phyloP scores from a whole-genome alignment of 2,113 vertebrate genomes.

The Sardina pilchardus region DNA sequence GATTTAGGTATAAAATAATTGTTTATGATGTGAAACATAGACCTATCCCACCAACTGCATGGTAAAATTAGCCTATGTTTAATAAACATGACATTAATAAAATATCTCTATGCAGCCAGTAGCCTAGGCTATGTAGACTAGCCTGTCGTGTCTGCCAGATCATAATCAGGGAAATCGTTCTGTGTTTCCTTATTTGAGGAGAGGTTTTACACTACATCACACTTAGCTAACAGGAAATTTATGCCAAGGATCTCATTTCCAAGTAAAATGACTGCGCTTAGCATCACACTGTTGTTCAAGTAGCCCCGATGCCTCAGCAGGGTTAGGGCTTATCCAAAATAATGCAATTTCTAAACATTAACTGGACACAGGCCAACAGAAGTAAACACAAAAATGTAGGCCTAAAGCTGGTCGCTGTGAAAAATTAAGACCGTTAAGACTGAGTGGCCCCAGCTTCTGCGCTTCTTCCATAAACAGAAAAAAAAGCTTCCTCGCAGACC shows the following conservation, averaged over 20 bases:
- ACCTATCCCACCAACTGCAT: not conserved
- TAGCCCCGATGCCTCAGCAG: not conserved
- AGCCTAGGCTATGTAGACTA: not conserved
- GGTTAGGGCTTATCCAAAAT: not conserved
- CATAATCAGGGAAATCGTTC: not conserved
- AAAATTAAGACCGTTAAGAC: not conserved
- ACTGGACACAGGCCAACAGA: not conserved
- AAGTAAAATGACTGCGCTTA: not conserved
- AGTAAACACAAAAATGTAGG: no score
- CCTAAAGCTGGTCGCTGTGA: not conserved
- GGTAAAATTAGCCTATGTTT: not conserved
- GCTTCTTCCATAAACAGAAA: no score
- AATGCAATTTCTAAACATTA: not conserved
- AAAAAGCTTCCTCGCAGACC: not conserved
- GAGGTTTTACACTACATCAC: not conserved
- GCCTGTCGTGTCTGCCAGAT: not conserved
- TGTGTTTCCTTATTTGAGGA: not conserved
- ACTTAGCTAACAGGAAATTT: conserved; percentile 7
- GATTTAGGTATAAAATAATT: not conserved
- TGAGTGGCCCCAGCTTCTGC: not conserved
- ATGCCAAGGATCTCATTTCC: conserved; percentile 4
- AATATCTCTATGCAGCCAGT: not conserved
- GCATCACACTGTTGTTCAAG: not conserved
- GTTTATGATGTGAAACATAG: not conserved
- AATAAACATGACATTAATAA: not conserved